Evolutionary conservation across 2,888 invertebrate species (phyloP).

Genomic region (Nemapogon koenigi): DNA sequence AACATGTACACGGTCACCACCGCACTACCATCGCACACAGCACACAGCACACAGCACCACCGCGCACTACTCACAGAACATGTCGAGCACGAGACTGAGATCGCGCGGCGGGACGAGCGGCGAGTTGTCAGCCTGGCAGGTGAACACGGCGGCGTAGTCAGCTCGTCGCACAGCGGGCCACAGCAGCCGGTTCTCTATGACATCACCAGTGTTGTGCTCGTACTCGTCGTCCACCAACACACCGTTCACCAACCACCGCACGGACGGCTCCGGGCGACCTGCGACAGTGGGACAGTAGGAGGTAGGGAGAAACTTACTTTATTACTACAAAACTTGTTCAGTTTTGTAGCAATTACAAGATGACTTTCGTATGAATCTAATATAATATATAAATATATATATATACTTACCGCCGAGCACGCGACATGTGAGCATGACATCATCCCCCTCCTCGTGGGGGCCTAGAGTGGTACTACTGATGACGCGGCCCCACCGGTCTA

Average conservation of each 20-base stretch:
- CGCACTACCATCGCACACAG: neutral
- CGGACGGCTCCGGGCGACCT: conserved; percentile 83
- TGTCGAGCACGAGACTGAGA: conserved; percentile 76
- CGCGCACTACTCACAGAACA: conserved; percentile 82
- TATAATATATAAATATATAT: neutral
- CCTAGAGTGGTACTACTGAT: conserved; percentile 81
- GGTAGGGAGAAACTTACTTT: no score
- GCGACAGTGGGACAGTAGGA: conserved; percentile 15
- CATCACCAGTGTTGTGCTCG: conserved; percentile 84
- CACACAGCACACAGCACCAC: no score
- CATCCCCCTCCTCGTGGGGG: conserved; percentile 86
- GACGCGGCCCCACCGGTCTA: conserved; percentile 84
- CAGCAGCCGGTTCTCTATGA: conserved; percentile 81
- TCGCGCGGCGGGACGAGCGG: conserved; percentile 81
- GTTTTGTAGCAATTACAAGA: no score
- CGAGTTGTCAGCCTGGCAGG: conserved; percentile 88
- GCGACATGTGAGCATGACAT: conserved; percentile 83
- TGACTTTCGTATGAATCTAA: no score
- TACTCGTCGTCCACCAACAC: conserved; percentile 81
- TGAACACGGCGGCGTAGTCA: conserved; percentile 85
- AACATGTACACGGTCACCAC: conserved; percentile 16
- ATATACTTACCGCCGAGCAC: conserved; percentile 79
- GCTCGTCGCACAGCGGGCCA: conserved; percentile 78
- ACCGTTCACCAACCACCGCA: conserved; percentile 85
- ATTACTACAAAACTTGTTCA: no score